Evolutionary conservation across 2,113 vertebrate species (phyloP).

Genomic region (Myrmecophaga tridactyla): DNA sequence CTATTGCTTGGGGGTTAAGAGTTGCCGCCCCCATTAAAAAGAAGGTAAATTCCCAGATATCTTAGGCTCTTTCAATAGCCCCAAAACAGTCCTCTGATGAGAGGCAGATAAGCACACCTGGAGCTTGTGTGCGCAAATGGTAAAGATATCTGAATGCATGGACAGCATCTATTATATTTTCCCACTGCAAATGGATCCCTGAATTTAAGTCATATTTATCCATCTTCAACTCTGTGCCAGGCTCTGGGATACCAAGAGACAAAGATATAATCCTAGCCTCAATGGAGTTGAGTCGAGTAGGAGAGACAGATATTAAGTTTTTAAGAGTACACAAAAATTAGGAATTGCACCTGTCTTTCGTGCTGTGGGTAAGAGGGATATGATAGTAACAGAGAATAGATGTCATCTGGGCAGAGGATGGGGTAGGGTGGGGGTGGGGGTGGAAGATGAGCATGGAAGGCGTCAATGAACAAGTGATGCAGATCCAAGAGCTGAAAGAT

Average conservation of each 20-base stretch:
- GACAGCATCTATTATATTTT: background rate
- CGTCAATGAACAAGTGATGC: background rate
- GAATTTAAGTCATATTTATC: background rate
- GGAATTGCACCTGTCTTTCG: background rate
- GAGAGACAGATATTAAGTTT: background rate
- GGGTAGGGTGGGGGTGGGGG: too few relatives aligned
- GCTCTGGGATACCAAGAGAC: background rate
- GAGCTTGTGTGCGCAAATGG: background rate
- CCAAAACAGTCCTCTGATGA: background rate
- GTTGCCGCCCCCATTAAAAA: background rate
- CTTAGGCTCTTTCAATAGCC: background rate
- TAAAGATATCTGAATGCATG: fast-evolving
- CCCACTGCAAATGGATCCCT: background rate
- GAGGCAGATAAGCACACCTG: background rate
- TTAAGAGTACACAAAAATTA: background rate
- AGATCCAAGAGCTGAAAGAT: background rate
- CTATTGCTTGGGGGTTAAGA: background rate
- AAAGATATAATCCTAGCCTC: background rate
- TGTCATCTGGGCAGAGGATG: background rate
- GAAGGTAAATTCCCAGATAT: too few relatives aligned
- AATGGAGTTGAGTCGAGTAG: background rate
- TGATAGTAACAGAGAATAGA: background rate
- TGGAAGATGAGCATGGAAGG: too few relatives aligned
- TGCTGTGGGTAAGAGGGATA: background rate
- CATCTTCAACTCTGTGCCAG: background rate